phyloP scores from a whole-genome alignment of 2,888 invertebrate genomes.

The Campopleginae sp. region DNA sequence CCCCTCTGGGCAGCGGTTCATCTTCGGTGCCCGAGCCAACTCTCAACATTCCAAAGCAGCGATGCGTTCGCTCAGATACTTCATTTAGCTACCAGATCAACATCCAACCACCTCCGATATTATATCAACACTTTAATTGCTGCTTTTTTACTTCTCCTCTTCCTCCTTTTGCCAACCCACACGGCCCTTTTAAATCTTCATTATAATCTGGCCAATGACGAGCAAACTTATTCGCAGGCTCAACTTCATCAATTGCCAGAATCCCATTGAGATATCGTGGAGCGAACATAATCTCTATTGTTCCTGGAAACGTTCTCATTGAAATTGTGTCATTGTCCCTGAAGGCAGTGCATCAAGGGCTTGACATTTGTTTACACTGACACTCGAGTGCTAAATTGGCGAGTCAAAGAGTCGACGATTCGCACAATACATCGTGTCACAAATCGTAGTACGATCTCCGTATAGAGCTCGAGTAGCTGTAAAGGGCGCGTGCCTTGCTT shows the following conservation, averaged over 20 bases:
- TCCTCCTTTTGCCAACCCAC: not conserved
- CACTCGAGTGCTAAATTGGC: conserved; percentile 49
- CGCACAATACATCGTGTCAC: conserved; percentile 40
- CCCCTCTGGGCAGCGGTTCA: conserved; percentile 84
- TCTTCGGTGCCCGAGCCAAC: conserved; percentile 75
- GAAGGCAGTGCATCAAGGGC: not conserved
- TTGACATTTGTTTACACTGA: conserved; percentile 23
- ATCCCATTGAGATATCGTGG: not conserved
- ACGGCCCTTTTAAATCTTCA: conserved; percentile 32
- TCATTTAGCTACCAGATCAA: conserved; percentile 72
- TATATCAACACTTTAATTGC: conserved; percentile 76
- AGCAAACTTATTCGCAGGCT: not conserved
- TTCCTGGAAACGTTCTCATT: not conserved
- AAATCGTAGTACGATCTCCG: conserved; percentile 34
- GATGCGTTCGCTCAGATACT: conserved; percentile 27
- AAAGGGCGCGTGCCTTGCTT: conserved; percentile 76
- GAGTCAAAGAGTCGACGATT: conserved; percentile 54
- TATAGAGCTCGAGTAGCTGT: conserved; percentile 59
- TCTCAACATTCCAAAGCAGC: conserved; percentile 9
- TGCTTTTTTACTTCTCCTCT: conserved; percentile 26
- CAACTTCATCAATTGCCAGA: not conserved
- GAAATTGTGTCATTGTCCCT: not conserved
- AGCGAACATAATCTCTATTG: conserved; percentile 3
- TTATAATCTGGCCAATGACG: conserved; percentile 2
- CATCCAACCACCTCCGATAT: conserved; percentile 40